Base-by-base conservation (phyloP, 1,140 invertebrate genomes). In the Pseudomyrmex gracilis region DNA sequence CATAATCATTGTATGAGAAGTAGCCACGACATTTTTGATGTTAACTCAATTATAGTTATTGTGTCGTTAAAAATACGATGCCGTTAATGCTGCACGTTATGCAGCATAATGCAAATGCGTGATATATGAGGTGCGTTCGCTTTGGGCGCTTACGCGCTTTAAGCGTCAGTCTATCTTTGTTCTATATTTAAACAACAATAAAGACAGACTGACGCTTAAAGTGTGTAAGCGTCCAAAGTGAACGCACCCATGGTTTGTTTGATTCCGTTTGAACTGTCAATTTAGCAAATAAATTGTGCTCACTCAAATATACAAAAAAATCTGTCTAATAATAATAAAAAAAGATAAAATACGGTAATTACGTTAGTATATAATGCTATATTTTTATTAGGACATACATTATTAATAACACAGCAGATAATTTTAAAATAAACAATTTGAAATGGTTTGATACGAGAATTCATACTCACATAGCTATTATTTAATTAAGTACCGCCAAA, bases 401-500 rank as follows among this genome's bases (percentile, higher is more conserved):
- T 15, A 66, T 77, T 66, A 77, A 53, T 67, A 76, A 76, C 34
- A 15, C 9, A 49, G 12, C 2, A 10, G 13, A 66, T 67, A 77
- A 66, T 77, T 20, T 67, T 24, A 17, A 67, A 67, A 55, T 77
- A 8, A 55, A 17, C 47, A 34, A 55, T 9, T 2, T 55, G 9
- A 53, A 55, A 77, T 53, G 43, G 8, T 24, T 49, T 17, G 1
- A 53, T 76, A 53, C 24, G 5, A 34, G 5, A 77, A 55, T 77
- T 67, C 12, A 13, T n/a, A 22, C 17, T 47, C 45, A 45, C 24
- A 9, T 12, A 0, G n/a, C 17, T 20, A 15, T 77, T 13, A 22
- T 77, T 76, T 77, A 77, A 77, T 77, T 43, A 77, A 66, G 34
- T 66, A 53, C 13, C 24, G 13, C 9, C 24, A 34, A 55, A 67